phyloP scores from a whole-genome alignment of 2,797 vertebrate species.

The Schizopygopsis pylzovi region DNA sequence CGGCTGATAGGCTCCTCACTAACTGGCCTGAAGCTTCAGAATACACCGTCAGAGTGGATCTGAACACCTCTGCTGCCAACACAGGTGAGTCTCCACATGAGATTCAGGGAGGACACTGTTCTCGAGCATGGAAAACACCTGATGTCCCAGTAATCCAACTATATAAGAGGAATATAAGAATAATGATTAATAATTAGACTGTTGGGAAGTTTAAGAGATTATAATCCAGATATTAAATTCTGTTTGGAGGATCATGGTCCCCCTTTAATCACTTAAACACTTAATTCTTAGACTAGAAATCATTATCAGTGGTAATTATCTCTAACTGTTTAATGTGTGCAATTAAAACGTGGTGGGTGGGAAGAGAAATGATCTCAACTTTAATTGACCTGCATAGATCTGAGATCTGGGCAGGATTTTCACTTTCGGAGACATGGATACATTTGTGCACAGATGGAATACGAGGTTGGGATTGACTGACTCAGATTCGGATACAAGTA shows the following conservation, averaged over 20 bases:
- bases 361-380: conserved; percentile 8
- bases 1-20: conserved; percentile 43
- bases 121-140: neutral
- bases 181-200: neutral
- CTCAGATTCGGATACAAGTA: neutral
- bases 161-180: neutral
- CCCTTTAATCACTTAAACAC: neutral
- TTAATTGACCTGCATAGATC: neutral
- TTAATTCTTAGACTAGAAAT: neutral
- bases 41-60: conserved; percentile 46
- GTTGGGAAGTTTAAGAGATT: neutral
- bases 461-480: neutral
- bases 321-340: neutral
- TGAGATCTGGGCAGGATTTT: conserved; percentile 8
- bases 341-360: conserved; percentile 8
- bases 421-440: neutral
- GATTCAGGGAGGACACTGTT: neutral
- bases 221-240: neutral
- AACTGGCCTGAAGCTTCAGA: conserved; percentile 48
- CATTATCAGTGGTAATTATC: conserved; percentile 3
- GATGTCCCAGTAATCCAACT: neutral
- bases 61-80: conserved; percentile 47
- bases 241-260: neutral
- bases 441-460: neutral
- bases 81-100: conserved; percentile 29